Conservation (phyloP, 2,888 invertebrate species). For the Galeruca laticollis region DNA sequence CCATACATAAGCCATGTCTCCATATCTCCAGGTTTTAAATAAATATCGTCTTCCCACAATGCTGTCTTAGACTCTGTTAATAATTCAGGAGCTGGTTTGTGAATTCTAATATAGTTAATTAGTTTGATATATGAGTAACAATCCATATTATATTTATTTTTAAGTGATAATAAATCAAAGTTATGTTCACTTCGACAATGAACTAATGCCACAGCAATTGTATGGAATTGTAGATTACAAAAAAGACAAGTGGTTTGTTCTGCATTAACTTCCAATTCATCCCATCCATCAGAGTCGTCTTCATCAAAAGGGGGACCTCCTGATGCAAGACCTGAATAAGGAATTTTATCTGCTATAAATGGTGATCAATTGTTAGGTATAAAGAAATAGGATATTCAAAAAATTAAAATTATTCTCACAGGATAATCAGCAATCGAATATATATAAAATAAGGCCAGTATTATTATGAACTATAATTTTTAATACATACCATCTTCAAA, state of each 20-base stretch:
- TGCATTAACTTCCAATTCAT: constrained; percentile 69
- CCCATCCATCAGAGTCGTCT: constrained; percentile 69
- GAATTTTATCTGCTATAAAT: constrained; percentile 23
- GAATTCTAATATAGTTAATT: constrained; percentile 82
- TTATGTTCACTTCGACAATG: constrained; percentile 77
- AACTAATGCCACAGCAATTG: constrained; percentile 74
- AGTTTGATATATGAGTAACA: constrained; percentile 85
- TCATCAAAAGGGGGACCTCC: constrained; percentile 50
- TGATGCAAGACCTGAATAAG: constrained; percentile 32
- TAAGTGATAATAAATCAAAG: constrained; percentile 75
- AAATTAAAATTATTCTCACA: too few relatives aligned
- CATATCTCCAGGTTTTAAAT: constrained; percentile 80
- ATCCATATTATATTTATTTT: constrained; percentile 80
- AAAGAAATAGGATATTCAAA: not conserved
- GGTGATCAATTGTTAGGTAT: not conserved
- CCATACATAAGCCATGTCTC: constrained; percentile 90
- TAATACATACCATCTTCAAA: constrained; percentile 38
- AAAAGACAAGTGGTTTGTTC: constrained; percentile 77
- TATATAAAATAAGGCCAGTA: too few relatives aligned
- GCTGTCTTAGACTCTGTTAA: constrained; percentile 67
- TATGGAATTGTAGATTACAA: constrained; percentile 74
- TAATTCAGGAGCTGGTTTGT: constrained; percentile 72
- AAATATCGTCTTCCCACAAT: constrained; percentile 82
- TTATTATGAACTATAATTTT: too few relatives aligned
- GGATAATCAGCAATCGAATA: not conserved